These are phyloP conservation scores for Tenthredo scrophulariae DNA, from an alignment of 2,888 invertebrate genomes.

Conservation along the genomic window DNA sequence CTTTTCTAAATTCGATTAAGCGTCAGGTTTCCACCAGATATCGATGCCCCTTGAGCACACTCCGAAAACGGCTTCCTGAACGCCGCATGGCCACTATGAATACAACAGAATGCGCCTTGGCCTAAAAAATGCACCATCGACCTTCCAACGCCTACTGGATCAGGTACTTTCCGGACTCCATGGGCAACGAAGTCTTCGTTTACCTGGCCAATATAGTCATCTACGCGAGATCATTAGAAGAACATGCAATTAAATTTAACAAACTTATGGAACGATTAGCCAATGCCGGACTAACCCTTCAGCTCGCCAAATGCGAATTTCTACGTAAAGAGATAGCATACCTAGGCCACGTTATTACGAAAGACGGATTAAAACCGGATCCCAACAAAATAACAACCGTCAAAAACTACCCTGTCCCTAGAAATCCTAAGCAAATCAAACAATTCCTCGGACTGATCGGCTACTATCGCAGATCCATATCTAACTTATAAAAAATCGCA, in stretches of 20 bases:
- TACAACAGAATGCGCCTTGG: slow-evolving; percentile 63
- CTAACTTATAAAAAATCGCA: too few relatives aligned
- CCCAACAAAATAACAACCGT: too few relatives aligned
- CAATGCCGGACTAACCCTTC: slow-evolving; percentile 56
- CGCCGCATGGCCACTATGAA: too few relatives aligned
- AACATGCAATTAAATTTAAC: slow-evolving; percentile 55
- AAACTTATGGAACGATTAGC: slow-evolving; percentile 62
- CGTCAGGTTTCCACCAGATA: too few relatives aligned
- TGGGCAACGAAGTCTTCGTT: slow-evolving; percentile 52
- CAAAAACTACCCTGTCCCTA: too few relatives aligned
- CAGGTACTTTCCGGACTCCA: slow-evolving; percentile 61
- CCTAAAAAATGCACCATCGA: slow-evolving; percentile 65
- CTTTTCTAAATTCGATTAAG: too few relatives aligned
- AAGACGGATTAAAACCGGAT: too few relatives aligned
- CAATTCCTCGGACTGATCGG: too few relatives aligned
- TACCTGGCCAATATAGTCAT: slow-evolving; percentile 27
- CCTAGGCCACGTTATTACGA: slow-evolving; percentile 59
- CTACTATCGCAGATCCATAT: too few relatives aligned
- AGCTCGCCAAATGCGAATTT: slow-evolving; percentile 63
- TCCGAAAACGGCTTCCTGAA: too few relatives aligned
- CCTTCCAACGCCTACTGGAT: slow-evolving; percentile 69
- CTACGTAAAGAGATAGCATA: slow-evolving; percentile 54
- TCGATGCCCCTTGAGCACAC: too few relatives aligned
- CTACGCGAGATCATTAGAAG: slow-evolving; percentile 53
- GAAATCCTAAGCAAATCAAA: too few relatives aligned